Conservation (phyloP, 2,888 invertebrate species). For the Lepidochitona cinerea region DNA sequence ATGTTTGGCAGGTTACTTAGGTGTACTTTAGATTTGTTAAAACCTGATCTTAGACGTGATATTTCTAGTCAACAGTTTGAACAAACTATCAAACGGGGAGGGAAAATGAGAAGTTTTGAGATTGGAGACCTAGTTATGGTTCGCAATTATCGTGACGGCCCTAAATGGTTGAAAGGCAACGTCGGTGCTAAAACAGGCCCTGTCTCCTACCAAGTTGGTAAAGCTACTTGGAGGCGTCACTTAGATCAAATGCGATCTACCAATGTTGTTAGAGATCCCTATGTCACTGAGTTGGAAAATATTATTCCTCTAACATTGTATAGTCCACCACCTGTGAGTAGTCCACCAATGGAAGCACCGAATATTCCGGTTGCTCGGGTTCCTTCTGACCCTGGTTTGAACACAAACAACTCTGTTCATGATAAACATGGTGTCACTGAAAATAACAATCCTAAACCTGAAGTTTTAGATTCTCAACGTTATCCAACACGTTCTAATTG, state of each 20-base stretch:
- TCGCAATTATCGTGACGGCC: neutral
- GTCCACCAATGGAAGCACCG: too few species aligned
- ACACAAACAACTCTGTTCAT: too few species aligned
- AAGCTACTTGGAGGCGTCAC: neutral
- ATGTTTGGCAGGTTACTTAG: neutral
- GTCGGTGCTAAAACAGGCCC: neutral
- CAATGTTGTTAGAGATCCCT: neutral
- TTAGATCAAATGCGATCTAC: neutral
- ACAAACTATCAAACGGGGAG: neutral
- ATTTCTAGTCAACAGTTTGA: neutral
- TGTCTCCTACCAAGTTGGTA: neutral
- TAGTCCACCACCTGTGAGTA: too few species aligned
- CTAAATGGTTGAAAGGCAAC: constrained; percentile 5
- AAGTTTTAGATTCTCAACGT: too few species aligned
- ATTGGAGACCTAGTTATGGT: neutral
- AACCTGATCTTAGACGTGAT: too few species aligned
- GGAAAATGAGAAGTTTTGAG: neutral
- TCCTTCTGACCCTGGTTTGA: too few species aligned
- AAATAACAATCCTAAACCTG: too few species aligned
- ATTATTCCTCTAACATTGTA: too few species aligned
- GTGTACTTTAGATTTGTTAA: neutral
- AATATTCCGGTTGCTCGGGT: too few species aligned
- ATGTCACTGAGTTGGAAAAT: too few species aligned
- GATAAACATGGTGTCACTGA: too few species aligned
- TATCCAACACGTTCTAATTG: too few species aligned